A percentile compares a stretch with the other conserved stretches of the same genome.
phyloP scores from a whole-genome alignment of 2,797 vertebrate genomes.

The Buphagus erythrorhynchus region DNA sequence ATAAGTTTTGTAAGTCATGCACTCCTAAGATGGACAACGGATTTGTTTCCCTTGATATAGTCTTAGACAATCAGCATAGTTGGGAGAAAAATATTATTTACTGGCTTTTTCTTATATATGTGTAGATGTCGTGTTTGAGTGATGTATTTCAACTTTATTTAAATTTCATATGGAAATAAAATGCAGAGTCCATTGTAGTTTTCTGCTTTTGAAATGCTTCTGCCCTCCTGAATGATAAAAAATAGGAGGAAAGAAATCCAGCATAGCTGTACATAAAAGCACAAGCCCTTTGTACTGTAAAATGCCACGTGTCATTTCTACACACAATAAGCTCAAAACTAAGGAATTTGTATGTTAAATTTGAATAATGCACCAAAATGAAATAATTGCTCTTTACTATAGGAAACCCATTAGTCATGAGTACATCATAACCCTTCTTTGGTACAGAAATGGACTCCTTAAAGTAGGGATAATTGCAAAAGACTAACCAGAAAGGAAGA shows the following conservation, averaged over 20 bases:
- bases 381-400: conserved; percentile 37
- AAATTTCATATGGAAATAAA: neutral
- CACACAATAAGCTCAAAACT: neutral
- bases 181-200: neutral
- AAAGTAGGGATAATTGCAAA: conserved; percentile 29
- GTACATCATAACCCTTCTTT: neutral
- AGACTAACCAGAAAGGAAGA: conserved; percentile 32
- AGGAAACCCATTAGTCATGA: conserved; percentile 11
- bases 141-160: neutral
- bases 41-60: neutral
- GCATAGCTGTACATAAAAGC: neutral
- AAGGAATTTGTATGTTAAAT: neutral
- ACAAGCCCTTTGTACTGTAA: neutral
- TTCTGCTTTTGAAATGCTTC: neutral
- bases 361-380: conserved; percentile 48
- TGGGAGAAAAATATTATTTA: neutral
- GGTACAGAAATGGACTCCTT: neutral
- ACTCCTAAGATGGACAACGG: neutral
- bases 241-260: neutral
- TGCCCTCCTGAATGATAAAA: neutral
- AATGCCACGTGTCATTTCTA: neutral
- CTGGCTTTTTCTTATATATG: neutral
- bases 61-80: neutral
- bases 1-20: neutral
- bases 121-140: neutral